phyloP scores from a whole-genome alignment of 2,888 invertebrate genomes.

The Cosmia pyralina region DNA sequence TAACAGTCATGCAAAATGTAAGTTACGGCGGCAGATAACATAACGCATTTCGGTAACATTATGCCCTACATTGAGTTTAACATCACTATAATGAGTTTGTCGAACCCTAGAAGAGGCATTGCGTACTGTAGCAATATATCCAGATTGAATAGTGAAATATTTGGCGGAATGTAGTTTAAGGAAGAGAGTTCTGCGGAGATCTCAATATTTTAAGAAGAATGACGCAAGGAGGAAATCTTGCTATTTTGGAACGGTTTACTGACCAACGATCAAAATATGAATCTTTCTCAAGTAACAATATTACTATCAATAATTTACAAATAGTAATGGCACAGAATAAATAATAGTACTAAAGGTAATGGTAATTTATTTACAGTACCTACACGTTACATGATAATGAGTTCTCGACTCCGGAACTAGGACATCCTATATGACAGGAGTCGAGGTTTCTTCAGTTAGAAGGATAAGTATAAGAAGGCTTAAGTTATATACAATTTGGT shows the following conservation, averaged over 20 bases:
- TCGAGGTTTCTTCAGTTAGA: no score
- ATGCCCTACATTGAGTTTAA: slow-evolving; percentile 48
- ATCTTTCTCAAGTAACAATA: no score
- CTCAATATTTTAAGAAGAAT: not conserved
- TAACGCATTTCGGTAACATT: slow-evolving; percentile 49
- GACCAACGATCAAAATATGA: not conserved
- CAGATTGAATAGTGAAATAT: slow-evolving; percentile 13
- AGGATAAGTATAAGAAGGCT: no score
- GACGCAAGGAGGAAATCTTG: not conserved
- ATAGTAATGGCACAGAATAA: no score
- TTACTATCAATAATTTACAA: no score
- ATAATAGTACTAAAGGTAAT: no score
- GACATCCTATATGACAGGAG: no score
- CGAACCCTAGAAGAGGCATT: slow-evolving; percentile 38
- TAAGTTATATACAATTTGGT: no score
- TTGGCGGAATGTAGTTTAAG: not conserved
- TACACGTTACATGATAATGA: no score
- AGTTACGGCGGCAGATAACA: slow-evolving; percentile 51
- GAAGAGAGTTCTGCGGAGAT: not conserved
- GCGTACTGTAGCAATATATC: slow-evolving; percentile 19
- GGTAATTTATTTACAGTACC: no score
- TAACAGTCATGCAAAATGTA: slow-evolving; percentile 54
- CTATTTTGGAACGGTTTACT: not conserved
- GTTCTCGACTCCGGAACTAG: no score
- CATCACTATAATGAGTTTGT: slow-evolving; percentile 40